These are phyloP conservation scores for Micromussa lordhowensis DNA, from an alignment of 92 coral and sea anemone species.

Conservation along the genomic window DNA sequence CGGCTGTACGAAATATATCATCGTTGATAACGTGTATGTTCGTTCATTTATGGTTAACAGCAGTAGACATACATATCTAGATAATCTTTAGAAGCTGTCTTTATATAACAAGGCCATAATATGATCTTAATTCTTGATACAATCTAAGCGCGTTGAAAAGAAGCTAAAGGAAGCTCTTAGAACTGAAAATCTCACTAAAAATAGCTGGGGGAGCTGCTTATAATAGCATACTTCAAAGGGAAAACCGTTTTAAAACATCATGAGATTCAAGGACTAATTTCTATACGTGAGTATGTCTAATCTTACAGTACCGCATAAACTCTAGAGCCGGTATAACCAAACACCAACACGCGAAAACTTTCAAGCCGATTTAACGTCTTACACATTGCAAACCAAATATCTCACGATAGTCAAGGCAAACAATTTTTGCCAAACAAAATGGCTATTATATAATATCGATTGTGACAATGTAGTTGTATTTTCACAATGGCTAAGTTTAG, in stretches of 20 bases:
- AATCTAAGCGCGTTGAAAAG: neutral
- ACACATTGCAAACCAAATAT: neutral
- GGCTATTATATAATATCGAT: neutral
- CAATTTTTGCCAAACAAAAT: neutral
- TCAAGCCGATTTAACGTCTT: neutral
- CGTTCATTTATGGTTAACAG: neutral
- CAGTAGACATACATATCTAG: neutral
- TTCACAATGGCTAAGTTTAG: neutral
- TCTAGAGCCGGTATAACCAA: neutral
- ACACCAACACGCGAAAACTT: neutral
- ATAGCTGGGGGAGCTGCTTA: neutral
- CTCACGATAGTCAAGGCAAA: neutral
- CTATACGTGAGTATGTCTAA: neutral
- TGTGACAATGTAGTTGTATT: neutral
- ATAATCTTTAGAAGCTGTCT: neutral
- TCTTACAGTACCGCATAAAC: neutral
- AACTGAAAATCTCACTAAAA: neutral
- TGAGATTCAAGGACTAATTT: neutral
- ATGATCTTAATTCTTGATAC: neutral
- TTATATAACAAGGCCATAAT: neutral
- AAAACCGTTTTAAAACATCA: neutral
- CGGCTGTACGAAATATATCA: neutral
- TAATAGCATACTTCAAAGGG: slow-evolving; percentile 5
- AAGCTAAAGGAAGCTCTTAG: slow-evolving; percentile 1
- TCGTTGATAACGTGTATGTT: neutral